Evolutionary conservation across 2,888 invertebrate species (phyloP), one percentile per base, ranked within the genome.

Genomic region (Lasius platythorax): DNA sequence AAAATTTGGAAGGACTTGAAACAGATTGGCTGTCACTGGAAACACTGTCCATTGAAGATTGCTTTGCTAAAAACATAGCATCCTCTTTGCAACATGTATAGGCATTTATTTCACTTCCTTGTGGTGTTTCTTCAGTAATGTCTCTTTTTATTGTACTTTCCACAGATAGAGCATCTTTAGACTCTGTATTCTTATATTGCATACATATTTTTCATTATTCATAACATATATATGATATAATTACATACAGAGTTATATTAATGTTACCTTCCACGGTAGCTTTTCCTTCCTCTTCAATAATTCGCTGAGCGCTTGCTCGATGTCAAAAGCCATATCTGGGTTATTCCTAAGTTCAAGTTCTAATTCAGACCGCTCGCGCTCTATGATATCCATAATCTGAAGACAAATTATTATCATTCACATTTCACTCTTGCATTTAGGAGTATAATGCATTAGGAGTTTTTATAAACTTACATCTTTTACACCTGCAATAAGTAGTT

Each of bases 281-380:
- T 87, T 85, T 15, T 92, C 78, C 81, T 95, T 93, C 93, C 97
- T 96, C 74, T 95, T 93, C 81, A 95, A 95, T 11, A 98, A 95
- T 93, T 97, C 96, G 73, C 96, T 95, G 73, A 99, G 95, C 18
- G 99, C 99, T 95, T 98, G 97, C 93, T 98, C 97, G 88, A 99
- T 97, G 93, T 98, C 99, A 91, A 97, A 97, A 92, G 97, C 96
- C 95, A 99, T 99, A 88, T 97, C 96, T 89, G 97, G 96, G 93
- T 97, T 97, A 74, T 97, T 97, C 5, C 92, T 91, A 90, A 97
- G 92, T 85, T 96, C 96, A 2, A 91, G 18, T 58, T 93, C 91
- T 76, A 97, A 95, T 93, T 97, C 97, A 4, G 94, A 93, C 79
- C 96, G 96, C 95, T 99, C 99, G 74, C 97, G 96, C 85, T 97